phyloP scores from a whole-genome alignment of 1,140 invertebrate species.

The Drosophila tristis region DNA sequence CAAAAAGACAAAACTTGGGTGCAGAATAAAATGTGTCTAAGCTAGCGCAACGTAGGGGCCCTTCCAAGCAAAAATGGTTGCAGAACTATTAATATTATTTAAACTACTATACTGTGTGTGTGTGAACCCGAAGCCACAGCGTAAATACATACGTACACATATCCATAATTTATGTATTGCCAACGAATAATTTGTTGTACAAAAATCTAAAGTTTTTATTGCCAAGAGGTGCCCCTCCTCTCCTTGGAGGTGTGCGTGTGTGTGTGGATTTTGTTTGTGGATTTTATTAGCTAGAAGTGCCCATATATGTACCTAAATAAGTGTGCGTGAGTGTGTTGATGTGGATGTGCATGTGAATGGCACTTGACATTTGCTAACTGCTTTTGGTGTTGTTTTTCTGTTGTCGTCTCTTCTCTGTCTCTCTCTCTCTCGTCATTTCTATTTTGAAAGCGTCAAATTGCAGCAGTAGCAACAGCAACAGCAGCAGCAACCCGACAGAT shows the following conservation, averaged over 20 bases:
- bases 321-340: neutral
- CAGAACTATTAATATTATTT: neutral
- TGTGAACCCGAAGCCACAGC: neutral
- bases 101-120: neutral
- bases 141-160: too few species aligned
- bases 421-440: conserved; percentile 60
- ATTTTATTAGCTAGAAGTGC: conserved; percentile 44
- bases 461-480: conserved; percentile 20
- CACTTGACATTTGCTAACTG: conserved; percentile 70
- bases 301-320: conserved; percentile 17
- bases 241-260: too few species aligned
- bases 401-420: conserved; percentile 2
- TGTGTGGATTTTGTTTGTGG: conserved; percentile 13
- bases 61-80: too few species aligned
- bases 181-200: neutral
- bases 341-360: conserved; percentile 28
- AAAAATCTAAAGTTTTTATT: conserved; percentile 2
- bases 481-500: neutral
- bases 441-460: conserved; percentile 57
- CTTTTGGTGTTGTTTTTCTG: conserved; percentile 24
- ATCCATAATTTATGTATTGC: conserved; percentile 9
- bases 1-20: too few species aligned
- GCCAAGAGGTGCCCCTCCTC: conserved; percentile 16
- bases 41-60: too few species aligned
- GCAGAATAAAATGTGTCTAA: too few species aligned